These are phyloP conservation scores for Drosophila antonietae DNA, from an alignment of 2,888 invertebrate species.

Conservation along the genomic window DNA sequence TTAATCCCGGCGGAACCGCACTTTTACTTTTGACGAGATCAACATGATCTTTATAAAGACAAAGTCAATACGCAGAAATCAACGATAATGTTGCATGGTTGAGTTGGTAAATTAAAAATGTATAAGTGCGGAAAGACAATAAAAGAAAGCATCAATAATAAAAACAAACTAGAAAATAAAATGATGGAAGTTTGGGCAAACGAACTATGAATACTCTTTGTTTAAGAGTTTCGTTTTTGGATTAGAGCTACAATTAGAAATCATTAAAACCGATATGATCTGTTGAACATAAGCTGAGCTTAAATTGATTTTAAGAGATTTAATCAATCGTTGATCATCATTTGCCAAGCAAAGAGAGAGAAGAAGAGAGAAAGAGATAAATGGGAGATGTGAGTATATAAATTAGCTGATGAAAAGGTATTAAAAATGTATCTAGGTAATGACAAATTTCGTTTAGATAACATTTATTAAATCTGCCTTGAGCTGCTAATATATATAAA, in stretches of 20 bases:
- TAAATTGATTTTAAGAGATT: neutral
- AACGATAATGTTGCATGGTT: constrained; percentile 23
- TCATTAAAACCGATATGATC: too few relatives aligned
- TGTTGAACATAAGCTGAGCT: neutral
- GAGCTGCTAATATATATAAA: too few relatives aligned
- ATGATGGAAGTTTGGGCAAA: too few relatives aligned
- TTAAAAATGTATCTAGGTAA: neutral
- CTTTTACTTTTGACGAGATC: constrained; percentile 64
- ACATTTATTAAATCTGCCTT: neutral
- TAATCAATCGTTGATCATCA: neutral
- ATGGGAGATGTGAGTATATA: too few relatives aligned
- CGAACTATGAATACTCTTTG: neutral
- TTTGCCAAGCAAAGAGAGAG: neutral
- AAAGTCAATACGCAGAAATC: constrained; percentile 48
- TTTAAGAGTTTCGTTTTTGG: neutral
- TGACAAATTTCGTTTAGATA: neutral
- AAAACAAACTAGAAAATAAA: neutral
- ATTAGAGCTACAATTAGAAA: neutral
- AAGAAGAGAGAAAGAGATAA: neutral
- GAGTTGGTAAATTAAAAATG: constrained; percentile 40
- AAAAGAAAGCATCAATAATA: constrained; percentile 7
- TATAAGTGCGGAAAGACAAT: constrained; percentile 43
- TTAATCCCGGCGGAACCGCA: constrained; percentile 26
- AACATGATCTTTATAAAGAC: constrained; percentile 20
- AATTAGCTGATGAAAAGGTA: too few relatives aligned